Percentiles rank a stretch among this genome's conserved stretches.
Evolutionary conservation across 2,888 invertebrate genomes (phyloP).

Genomic region (Ischnura elegans): DNA sequence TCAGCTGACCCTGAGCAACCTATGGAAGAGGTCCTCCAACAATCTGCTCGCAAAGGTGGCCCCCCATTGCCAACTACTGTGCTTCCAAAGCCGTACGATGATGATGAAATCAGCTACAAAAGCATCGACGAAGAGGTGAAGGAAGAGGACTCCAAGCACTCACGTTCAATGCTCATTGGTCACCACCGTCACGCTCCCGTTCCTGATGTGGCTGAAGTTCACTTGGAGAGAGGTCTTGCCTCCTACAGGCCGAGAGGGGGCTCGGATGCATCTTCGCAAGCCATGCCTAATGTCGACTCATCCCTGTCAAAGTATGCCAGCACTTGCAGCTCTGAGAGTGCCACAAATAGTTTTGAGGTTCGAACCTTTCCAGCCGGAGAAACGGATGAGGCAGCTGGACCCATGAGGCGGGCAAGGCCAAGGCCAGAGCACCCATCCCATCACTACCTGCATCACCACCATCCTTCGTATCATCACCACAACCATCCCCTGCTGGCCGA

Average conservation of each 20-base stretch:
- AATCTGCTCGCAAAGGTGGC: slow-evolving; percentile 58
- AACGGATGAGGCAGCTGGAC: slow-evolving; percentile 47
- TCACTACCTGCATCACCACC: slow-evolving; percentile 64
- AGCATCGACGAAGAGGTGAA: not conserved
- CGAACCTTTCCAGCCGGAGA: slow-evolving; percentile 70
- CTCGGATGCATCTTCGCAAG: slow-evolving; percentile 62
- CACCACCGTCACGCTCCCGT: slow-evolving; percentile 56
- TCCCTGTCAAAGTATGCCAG: slow-evolving; percentile 72
- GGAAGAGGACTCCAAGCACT: slow-evolving; percentile 44
- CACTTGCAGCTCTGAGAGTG: slow-evolving; percentile 74
- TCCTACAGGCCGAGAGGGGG: slow-evolving; percentile 63
- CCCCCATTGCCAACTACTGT: slow-evolving; percentile 33
- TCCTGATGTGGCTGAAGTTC: slow-evolving; percentile 56
- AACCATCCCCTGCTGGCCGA: slow-evolving; percentile 59
- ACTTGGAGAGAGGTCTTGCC: slow-evolving; percentile 53
- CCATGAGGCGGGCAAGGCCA: slow-evolving; percentile 57
- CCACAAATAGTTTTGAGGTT: slow-evolving; percentile 75
- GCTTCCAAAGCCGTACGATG: slow-evolving; percentile 51
- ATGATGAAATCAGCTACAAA: slow-evolving; percentile 34
- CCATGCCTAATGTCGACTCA: slow-evolving; percentile 68
- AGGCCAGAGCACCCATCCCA: slow-evolving; percentile 63
- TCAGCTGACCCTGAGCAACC: slow-evolving; percentile 79
- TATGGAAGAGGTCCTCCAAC: slow-evolving; percentile 71
- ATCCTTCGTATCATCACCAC: slow-evolving; percentile 54
- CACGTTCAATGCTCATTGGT: slow-evolving; percentile 44